Conservation (phyloP, 2,797 vertebrate genomes). For the Lutjanus campechanus region DNA sequence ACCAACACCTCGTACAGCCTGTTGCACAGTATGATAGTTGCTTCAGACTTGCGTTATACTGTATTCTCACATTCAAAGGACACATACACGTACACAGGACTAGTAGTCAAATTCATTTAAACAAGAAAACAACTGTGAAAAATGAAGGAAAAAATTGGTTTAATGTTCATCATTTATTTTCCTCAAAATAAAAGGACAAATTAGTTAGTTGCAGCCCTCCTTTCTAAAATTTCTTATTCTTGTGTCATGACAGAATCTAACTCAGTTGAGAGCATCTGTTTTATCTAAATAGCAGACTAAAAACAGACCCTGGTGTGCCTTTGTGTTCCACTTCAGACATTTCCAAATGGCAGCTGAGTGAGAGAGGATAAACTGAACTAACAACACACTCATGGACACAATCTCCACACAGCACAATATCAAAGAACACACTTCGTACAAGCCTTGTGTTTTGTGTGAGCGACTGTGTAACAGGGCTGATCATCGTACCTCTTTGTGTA, state of each 20-base stretch:
- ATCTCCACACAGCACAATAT: neutral
- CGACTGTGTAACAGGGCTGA: neutral
- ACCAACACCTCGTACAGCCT: neutral
- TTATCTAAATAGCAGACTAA: slow-evolving; percentile 67
- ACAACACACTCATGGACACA: neutral
- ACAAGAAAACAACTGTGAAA: no score
- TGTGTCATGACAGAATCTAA: slow-evolving; percentile 1
- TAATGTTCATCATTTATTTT: neutral
- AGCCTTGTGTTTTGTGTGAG: neutral
- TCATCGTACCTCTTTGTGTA: slow-evolving; percentile 94
- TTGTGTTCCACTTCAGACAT: slow-evolving; percentile 54
- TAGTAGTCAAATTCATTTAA: neutral
- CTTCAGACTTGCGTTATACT: neutral
- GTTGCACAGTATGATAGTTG: neutral
- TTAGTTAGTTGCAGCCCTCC: neutral
- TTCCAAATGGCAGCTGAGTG: slow-evolving; percentile 13
- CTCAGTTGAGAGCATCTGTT: slow-evolving; percentile 39
- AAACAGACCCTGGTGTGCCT: slow-evolving; percentile 58
- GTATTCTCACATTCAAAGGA: neutral
- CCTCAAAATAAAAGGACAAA: neutral
- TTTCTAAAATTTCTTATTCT: neutral
- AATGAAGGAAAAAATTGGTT: no score
- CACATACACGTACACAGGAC: neutral
- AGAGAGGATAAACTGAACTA: neutral
- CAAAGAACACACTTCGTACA: neutral